These are phyloP conservation scores for Neodiprion pinetum DNA, from an alignment of 1,140 invertebrate species.

Conservation along the genomic window DNA sequence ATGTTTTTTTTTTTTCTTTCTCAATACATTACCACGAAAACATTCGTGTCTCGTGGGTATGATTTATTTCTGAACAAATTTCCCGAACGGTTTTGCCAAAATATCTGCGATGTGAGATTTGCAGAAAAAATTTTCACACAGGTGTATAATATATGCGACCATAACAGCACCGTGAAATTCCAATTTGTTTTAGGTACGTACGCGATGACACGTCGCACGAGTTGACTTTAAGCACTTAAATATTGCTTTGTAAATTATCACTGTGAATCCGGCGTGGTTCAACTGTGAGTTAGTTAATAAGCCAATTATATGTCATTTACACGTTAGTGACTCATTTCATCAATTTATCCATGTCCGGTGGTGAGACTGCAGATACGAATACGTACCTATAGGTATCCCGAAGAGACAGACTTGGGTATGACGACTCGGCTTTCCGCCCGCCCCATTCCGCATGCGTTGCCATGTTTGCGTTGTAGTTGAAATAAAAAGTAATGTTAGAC, in stretches of 20 bases:
- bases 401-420: too few species aligned
- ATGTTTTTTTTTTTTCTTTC: too few species aligned
- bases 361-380: slow-evolving; percentile 12
- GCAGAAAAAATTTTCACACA: neutral
- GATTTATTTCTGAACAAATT: neutral
- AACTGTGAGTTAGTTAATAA: slow-evolving; percentile 45
- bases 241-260: slow-evolving; percentile 24
- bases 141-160: neutral
- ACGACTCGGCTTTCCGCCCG: too few species aligned
- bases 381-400: neutral
- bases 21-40: too few species aligned
- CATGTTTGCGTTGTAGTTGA: too few species aligned
- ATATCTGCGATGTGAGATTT: neutral
- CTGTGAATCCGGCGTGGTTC: slow-evolving; percentile 25
- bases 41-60: neutral
- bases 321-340: slow-evolving; percentile 44
- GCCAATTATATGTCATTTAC: slow-evolving; percentile 53
- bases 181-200: slow-evolving; percentile 1
- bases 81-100: neutral
- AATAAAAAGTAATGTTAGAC: too few species aligned
- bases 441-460: too few species aligned
- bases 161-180: neutral
- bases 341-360: slow-evolving; percentile 46
- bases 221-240: slow-evolving; percentile 16
- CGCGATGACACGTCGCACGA: slow-evolving; percentile 10